phyloP scores from a whole-genome alignment of 2,797 vertebrate genomes.

The Peromyscus eremicus region DNA sequence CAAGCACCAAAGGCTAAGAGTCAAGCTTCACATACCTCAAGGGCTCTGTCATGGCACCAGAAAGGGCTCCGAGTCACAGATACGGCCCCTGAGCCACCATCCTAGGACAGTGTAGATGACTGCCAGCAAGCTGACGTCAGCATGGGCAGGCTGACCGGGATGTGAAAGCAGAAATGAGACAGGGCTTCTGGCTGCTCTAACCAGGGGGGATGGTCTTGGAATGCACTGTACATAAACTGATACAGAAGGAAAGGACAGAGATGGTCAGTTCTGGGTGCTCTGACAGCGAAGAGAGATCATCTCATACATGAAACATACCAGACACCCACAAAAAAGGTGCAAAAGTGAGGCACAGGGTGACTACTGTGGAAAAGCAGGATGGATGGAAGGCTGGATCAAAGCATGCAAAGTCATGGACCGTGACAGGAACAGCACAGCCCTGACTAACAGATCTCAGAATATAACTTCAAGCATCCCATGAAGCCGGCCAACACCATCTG shows the following conservation, averaged over 20 bases:
- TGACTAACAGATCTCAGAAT: neutral
- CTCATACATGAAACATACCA: neutral
- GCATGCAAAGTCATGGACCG: neutral
- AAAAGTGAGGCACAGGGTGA: neutral
- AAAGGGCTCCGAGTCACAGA: conserved; percentile 64
- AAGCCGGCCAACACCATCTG: neutral
- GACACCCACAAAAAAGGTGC: neutral
- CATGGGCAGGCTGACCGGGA: neutral
- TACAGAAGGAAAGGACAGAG: fast-evolving
- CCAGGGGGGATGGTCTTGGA: neutral
- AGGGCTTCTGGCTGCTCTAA: neutral
- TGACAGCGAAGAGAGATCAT: neutral
- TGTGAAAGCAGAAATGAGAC: neutral
- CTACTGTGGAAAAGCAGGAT: neutral
- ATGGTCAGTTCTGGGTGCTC: neutral
- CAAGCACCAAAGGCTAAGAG: neutral
- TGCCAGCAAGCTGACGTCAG: conserved; percentile 68
- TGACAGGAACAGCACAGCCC: neutral
- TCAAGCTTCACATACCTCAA: conserved; percentile 23
- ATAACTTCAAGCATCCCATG: neutral
- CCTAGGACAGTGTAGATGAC: neutral
- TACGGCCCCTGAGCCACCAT: neutral
- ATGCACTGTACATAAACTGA: no score
- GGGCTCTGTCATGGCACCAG: conserved; percentile 45
- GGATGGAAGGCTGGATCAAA: neutral